Evolutionary conservation across 2,888 invertebrate genomes (phyloP).

Genomic region (Acronicta aceris): DNA sequence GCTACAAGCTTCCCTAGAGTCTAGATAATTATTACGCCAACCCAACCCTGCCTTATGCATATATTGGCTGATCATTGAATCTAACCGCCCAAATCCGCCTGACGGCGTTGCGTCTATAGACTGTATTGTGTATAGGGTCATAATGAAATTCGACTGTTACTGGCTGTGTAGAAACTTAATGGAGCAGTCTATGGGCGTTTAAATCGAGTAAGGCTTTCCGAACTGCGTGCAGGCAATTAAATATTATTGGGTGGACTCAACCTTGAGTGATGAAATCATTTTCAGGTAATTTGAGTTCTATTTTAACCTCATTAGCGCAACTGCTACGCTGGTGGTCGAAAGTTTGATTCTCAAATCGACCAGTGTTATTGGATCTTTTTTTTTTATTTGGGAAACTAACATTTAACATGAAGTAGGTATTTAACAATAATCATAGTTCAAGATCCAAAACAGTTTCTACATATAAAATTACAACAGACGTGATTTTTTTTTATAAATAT

Average conservation of each 20-base stretch:
- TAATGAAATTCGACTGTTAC: constrained; percentile 23
- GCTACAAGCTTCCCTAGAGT: too few relatives aligned
- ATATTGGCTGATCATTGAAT: not conserved
- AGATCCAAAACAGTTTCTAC: too few relatives aligned
- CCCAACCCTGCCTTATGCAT: too few relatives aligned
- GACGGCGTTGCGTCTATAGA: constrained; percentile 1
- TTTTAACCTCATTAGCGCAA: not conserved
- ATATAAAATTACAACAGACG: too few relatives aligned
- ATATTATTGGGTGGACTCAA: constrained; percentile 11
- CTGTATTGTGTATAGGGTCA: not conserved
- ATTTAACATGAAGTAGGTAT: too few relatives aligned
- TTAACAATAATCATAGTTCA: too few relatives aligned
- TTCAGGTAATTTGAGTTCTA: not conserved
- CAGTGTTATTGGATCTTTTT: too few relatives aligned
- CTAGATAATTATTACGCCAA: too few relatives aligned
- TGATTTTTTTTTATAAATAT: too few relatives aligned
- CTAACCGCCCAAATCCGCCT: not conserved
- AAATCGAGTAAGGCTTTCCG: constrained; percentile 21
- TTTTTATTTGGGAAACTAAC: too few relatives aligned
- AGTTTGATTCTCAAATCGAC: too few relatives aligned
- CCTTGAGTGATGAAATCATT: constrained; percentile 11
- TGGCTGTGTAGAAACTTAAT: constrained; percentile 19
- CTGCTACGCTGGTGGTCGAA: too few relatives aligned
- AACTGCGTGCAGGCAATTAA: constrained; percentile 31
- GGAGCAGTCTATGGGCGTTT: constrained; percentile 28